Base-by-base conservation (phyloP, 2,888 invertebrate species). In the Torymus aiolomorphi region DNA sequence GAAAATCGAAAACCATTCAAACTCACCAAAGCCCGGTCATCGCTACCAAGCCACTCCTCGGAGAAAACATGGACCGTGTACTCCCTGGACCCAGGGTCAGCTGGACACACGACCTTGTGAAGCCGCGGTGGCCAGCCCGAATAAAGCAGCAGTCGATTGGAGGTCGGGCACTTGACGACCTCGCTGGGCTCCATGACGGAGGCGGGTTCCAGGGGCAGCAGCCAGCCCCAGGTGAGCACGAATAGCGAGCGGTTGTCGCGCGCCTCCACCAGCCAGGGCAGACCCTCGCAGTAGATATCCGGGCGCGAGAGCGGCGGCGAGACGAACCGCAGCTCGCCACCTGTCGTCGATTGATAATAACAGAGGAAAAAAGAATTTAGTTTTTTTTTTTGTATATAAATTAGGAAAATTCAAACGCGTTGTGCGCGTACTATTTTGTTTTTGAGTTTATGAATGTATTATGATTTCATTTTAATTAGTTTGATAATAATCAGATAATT, bases 181-280 rank as follows among this genome's bases (percentile, higher is more conserved):
- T 86, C 85, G 42, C 65, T 76, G 62, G 85, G 76, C 31, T 87
- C 87, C 42, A 76, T 42, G 0, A 75, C 92, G 0, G 92, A 90
- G 8, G 93, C 91, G 2, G 94, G 93, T 84, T 94, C 93, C 18
- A 93, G 90, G 0, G 94, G 93, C 83, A 96, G 88, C 86, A 95
- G 94, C 83, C 94, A 94, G 65, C 96, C 96, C 96, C 96, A 96
- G 62, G 96, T 95, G 83, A 96, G 92, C 78, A 97, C 91, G 88
- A 96, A 96, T 77, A 97, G 92, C 59, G 96, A 96, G 70, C 95
- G 93, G 88, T 96, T 96, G 82, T 95, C 93, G 81, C 95, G 93
- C 1, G 96, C 95, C 88, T 95, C 95, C 76, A 96, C 92, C 82
- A 96, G 91, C 95, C 96, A 96, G 3, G 96, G 96, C 78, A 94